Evolutionary conservation across 2,113 vertebrate species (phyloP).

Genomic region (Gorilla gorilla): DNA sequence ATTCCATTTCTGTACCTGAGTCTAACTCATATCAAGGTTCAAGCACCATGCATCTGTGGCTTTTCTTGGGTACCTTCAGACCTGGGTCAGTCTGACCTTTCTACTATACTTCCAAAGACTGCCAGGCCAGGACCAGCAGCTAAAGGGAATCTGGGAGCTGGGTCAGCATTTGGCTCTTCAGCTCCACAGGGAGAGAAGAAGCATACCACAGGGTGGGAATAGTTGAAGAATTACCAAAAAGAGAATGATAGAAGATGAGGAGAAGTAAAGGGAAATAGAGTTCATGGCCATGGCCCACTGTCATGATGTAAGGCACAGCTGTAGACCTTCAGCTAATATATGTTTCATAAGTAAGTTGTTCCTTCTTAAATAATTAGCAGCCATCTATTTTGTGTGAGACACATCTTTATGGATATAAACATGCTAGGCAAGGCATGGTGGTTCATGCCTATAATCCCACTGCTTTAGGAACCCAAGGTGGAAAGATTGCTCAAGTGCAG

Average conservation of each 20-base stretch:
- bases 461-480: no score
- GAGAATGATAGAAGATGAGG: not conserved
- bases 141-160: not conserved
- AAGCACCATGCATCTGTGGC: not conserved
- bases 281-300: not conserved
- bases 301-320: not conserved
- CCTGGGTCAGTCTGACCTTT: not conserved
- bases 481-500: no score
- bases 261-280: not conserved
- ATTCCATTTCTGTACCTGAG: not conserved
- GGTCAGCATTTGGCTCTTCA: not conserved
- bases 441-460: no score
- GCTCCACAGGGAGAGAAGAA: not conserved
- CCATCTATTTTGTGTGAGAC: not conserved
- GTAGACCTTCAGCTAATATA: not conserved
- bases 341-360: not conserved
- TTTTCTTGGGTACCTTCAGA: not conserved
- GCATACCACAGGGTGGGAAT: not conserved
- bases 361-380: slow-evolving; percentile 28
- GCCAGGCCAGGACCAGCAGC: not conserved
- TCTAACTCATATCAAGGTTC: not conserved
- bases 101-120: not conserved
- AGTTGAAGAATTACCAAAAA: not conserved
- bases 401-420: not conserved
- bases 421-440: no score